These are phyloP conservation scores for Lepilemur septentrionalis DNA, from an alignment of 2,797 vertebrate genomes.

Conservation along the genomic window DNA sequence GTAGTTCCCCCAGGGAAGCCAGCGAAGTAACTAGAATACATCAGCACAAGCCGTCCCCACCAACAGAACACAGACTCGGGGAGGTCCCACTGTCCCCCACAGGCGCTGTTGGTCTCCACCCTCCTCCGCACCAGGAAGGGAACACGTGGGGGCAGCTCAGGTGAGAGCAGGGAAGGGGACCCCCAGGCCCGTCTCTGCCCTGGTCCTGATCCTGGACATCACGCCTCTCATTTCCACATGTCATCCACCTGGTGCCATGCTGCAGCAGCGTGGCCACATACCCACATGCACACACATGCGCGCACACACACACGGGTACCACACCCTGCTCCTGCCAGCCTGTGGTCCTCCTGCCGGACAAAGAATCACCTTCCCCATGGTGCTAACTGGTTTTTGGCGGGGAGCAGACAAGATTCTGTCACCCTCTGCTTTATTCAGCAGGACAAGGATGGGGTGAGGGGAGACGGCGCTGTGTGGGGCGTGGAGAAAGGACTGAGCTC, in stretches of 20 bases:
- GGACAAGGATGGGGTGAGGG: background rate
- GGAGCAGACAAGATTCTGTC: constrained; percentile 25
- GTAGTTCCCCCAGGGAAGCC: no score
- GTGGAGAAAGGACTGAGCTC: background rate
- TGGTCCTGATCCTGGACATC: accelerated
- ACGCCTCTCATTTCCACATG: background rate
- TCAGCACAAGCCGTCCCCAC: background rate
- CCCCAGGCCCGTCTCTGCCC: no score
- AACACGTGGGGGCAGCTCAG: no score
- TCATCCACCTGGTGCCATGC: accelerated
- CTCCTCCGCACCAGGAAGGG: background rate
- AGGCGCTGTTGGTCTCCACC: background rate
- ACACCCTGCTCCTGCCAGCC: background rate
- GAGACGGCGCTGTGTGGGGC: accelerated
- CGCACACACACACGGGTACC: no score
- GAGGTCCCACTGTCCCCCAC: background rate
- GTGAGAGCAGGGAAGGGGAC: no score
- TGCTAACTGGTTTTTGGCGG: background rate
- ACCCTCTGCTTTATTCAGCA: background rate
- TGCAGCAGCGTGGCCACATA: no score
- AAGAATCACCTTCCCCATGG: background rate
- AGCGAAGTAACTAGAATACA: background rate
- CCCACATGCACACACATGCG: no score
- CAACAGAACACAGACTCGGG: background rate
- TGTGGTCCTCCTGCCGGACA: background rate